Base-by-base conservation (phyloP, 2,888 invertebrate genomes). In the Cheilosia grossa region DNA sequence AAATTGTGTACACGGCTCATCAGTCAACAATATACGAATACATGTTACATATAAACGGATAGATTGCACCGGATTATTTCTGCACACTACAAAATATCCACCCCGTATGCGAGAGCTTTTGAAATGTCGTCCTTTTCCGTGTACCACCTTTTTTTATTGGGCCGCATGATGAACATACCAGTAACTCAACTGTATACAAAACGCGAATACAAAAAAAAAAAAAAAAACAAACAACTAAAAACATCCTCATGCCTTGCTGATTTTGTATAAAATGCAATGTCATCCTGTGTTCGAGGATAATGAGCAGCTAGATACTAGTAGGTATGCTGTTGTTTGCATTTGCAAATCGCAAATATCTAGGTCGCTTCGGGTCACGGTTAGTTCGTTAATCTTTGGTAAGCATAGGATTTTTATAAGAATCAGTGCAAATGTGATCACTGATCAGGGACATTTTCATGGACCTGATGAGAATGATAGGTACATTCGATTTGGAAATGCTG, bases 101-200 rank as follows among this genome's bases (percentile, higher is more conserved):
- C 44, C 17, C 17, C 44, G 2, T 1, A 17, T 0, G 2, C 44
- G 7, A 2, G 6, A 17, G 17, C 9, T 37, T 30, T 30, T 15
- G 13, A 64, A 64, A 37, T 49, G 49, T 47, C 47, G 49, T 64
- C 64, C 64, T 64, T 49, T 64, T 64, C n/a, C 64, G 21, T 64
- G 64, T 63, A 44, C 17, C 21, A 15, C 44, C 4, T 49, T 64
- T 64, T 61, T 44, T 64, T 49, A 49, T 49, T 33, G 7, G 21
- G 44, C 44, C 19, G 40, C n/a, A 44, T 44, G 4, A 47, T 64
- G 64, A 49, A 64, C 49, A 49, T 64, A 15, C 13, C 27, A 21
- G 64, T 21, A 63, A 63, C 49, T 33, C 21, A 64, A 49, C 49
- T 49, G 64, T 49, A 63, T 63, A 33, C 10, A 9, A 33, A 33